A percentile compares a stretch with the other conserved stretches of the same genome.
Evolutionary conservation across 1,140 invertebrate species (phyloP).

Genomic region (Apocrypta bakeri): DNA sequence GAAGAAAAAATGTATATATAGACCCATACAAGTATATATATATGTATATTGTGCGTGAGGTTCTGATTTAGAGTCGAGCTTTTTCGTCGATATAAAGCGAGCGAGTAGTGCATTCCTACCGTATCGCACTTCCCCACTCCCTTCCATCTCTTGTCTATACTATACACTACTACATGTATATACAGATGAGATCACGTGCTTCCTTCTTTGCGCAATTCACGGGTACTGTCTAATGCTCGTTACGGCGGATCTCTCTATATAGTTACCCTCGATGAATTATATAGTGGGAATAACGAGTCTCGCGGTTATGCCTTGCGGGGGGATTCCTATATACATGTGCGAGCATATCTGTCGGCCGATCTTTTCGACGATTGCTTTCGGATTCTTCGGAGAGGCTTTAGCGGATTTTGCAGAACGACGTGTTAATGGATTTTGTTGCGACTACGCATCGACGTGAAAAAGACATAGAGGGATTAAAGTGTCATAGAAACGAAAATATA

Average conservation of each 20-base stretch:
- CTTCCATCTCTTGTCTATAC: slow-evolving; percentile 23
- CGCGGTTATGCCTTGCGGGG: no score
- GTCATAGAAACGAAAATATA: no score
- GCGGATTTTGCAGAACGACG: neutral
- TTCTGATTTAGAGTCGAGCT: slow-evolving; percentile 57
- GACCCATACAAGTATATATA: neutral
- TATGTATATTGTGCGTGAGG: neutral
- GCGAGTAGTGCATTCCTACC: slow-evolving; percentile 67
- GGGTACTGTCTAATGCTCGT: neutral
- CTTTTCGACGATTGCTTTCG: neutral
- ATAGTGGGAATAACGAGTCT: no score
- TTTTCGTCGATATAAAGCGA: slow-evolving; percentile 66
- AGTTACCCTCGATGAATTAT: no score
- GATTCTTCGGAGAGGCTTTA: neutral
- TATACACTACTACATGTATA: slow-evolving; percentile 19
- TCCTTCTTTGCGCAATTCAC: no score
- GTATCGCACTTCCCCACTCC: slow-evolving; percentile 61
- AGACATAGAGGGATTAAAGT: no score
- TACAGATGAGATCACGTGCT: neutral
- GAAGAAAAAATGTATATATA: slow-evolving; percentile 12
- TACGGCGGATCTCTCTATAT: neutral
- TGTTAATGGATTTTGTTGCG: neutral
- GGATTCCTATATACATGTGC: no score
- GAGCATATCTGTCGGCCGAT: no score
- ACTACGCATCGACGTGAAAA: no score